Conservation (phyloP, 2,113 vertebrate genomes). For the Paramormyrops kingsleyae region DNA sequence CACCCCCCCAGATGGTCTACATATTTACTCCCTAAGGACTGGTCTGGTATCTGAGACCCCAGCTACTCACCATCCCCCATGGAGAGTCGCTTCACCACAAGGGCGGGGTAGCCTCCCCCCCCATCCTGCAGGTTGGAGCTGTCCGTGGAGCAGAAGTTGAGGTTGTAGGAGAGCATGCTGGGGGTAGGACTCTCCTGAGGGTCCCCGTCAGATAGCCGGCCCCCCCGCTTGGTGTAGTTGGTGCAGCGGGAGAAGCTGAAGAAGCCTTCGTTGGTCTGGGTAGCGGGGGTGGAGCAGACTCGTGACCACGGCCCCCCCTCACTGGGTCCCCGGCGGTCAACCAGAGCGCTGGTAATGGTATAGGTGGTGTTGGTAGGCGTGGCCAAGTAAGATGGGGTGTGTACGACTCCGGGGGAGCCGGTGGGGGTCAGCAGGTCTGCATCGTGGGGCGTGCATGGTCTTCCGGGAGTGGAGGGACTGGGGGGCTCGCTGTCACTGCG, state of each 20-base stretch:
- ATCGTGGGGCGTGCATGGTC: background rate
- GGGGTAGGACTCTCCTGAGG: constrained; percentile 20
- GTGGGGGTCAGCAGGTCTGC: background rate
- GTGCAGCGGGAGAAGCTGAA: constrained; percentile 33
- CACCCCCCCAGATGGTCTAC: too few species aligned
- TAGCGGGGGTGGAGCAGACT: constrained; percentile 42
- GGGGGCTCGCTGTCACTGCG: constrained; percentile 17
- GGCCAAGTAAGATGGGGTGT: background rate
- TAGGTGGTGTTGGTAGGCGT: constrained; percentile 33
- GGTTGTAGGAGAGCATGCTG: constrained; percentile 49
- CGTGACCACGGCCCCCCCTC: constrained; percentile 19
- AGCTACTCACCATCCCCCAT: constrained; percentile 47
- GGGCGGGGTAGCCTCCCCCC: constrained; percentile 48
- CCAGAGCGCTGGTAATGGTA: constrained; percentile 35
- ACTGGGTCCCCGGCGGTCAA: constrained; percentile 31
- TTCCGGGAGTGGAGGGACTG: background rate
- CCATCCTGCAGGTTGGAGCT: constrained; percentile 30
- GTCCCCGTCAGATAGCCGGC: constrained; percentile 14
- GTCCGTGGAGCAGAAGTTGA: constrained; percentile 50
- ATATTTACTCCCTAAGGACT: too few species aligned
- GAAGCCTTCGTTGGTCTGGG: constrained; percentile 32
- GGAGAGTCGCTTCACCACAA: constrained; percentile 59
- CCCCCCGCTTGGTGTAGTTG: background rate
- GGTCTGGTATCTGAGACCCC: background rate
- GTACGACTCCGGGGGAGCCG: background rate